These are phyloP conservation scores for Danaus chrysippus DNA, from an alignment of 2,888 invertebrate genomes.

Conservation along the genomic window DNA sequence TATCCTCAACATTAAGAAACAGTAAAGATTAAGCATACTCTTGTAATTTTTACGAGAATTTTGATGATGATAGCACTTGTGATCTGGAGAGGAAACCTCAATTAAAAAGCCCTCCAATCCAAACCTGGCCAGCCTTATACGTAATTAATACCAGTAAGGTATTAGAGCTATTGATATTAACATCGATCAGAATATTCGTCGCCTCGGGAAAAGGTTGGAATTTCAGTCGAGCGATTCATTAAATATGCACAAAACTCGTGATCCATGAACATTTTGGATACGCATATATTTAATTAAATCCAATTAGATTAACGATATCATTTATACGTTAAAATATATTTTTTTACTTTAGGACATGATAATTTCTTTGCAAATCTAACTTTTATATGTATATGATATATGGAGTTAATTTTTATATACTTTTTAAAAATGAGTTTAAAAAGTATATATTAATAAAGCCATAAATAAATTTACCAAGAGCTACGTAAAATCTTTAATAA, in stretches of 20 bases:
- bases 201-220: constrained; percentile 17
- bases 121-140: not conserved
- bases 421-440: too few species aligned
- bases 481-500: too few species aligned
- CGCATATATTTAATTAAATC: not conserved
- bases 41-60: too few species aligned
- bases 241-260: constrained; percentile 25
- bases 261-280: constrained; percentile 2
- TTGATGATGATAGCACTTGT: too few species aligned
- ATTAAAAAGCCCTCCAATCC: not conserved
- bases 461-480: too few species aligned
- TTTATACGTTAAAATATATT: not conserved
- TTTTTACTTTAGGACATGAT: too few species aligned
- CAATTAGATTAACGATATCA: not conserved
- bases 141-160: constrained; percentile 1
- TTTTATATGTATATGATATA: too few species aligned
- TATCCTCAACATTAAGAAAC: too few species aligned
- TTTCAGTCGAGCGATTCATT: constrained; percentile 24
- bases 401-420: too few species aligned
- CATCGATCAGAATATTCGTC: not conserved
- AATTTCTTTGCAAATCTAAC: too few species aligned
- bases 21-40: too few species aligned
- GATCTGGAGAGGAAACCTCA: not conserved
- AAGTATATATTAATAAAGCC: too few species aligned
- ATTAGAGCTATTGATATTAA: constrained; percentile 3